Evolutionary conservation across 2,797 vertebrate genomes (phyloP).

Genomic region (Toxotes lorentzi): DNA sequence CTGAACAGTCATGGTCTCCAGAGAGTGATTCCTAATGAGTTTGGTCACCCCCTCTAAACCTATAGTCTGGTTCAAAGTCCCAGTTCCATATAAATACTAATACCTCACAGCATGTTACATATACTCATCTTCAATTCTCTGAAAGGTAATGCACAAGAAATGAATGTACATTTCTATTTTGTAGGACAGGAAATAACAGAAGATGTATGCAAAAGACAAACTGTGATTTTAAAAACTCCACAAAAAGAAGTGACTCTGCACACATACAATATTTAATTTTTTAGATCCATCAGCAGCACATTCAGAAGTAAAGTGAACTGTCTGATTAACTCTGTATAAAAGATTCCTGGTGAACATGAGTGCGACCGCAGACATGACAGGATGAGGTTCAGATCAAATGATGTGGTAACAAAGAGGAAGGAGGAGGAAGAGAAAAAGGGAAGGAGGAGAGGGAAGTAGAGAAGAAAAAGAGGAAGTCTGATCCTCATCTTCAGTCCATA

Average conservation of each 20-base stretch:
- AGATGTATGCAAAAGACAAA: too few species aligned
- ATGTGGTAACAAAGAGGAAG: constrained; percentile 2
- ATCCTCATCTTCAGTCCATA: background rate
- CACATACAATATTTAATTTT: background rate
- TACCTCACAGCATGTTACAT: too few species aligned
- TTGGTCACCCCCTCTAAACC: too few species aligned
- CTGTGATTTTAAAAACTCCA: background rate
- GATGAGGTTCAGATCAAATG: background rate
- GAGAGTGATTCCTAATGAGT: too few species aligned
- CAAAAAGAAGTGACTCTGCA: background rate
- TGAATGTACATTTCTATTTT: background rate
- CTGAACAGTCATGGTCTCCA: background rate
- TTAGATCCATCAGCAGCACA: background rate
- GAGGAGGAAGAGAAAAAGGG: background rate
- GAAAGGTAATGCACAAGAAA: too few species aligned
- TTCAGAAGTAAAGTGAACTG: background rate
- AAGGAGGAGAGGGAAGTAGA: background rate
- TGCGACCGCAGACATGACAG: background rate
- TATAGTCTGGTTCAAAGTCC: too few species aligned
- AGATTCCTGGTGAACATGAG: background rate
- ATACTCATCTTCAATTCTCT: too few species aligned
- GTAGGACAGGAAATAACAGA: background rate
- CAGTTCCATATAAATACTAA: too few species aligned
- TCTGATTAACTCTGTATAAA: background rate
- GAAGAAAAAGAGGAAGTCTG: background rate